Base-by-base conservation (phyloP, 2,888 invertebrate species). In the Agriopis leucophaearia region DNA sequence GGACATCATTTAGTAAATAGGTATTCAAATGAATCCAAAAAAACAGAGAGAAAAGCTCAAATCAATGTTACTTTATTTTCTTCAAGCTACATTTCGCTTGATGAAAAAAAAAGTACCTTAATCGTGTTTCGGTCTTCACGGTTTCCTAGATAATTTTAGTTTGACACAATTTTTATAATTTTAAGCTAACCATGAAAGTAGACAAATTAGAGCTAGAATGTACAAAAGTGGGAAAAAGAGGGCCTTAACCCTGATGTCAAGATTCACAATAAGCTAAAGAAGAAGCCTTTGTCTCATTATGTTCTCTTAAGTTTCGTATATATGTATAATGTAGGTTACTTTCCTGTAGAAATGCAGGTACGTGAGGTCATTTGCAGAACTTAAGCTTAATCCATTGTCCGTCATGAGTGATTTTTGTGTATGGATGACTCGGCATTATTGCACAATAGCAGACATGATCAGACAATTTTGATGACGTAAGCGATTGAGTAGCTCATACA, bases 351-450 rank as follows among this genome's bases (percentile, higher is more conserved):
- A 47, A 47, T 54, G 50, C 44, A 51, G 40, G 47, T 18, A 50
- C 35, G 35, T 62, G 51, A 66, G 65, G 50, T 52, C 57, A 47
- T 62, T 66, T 58, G 66, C 66, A 52, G 57, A 62, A 44, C 51
- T 67, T 59, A 38, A 55, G n/a, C 36, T 50, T 62, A 45, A 57
- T 16, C 35, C 52, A 51, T 59, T 67, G 48, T 59, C 58, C 52
- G 67, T n/a, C 18, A 48, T 42, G 59, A 59, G 55, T 50, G 64
- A 51, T 64, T 59, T 64, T 64, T 64, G 40, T 63, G 52, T 67
- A 67, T 63, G 52, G 48, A 69, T 69, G 68, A 69, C 64, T 69
- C 56, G 50, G 51, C 68, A 61, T 36, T 61, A 69, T 69, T 69
- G 64, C 68, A 64, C 68, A 69, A 69, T 64, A 61, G 62, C 54